phyloP scores from a whole-genome alignment of 2,888 invertebrate species.

The Crematogaster levior region DNA sequence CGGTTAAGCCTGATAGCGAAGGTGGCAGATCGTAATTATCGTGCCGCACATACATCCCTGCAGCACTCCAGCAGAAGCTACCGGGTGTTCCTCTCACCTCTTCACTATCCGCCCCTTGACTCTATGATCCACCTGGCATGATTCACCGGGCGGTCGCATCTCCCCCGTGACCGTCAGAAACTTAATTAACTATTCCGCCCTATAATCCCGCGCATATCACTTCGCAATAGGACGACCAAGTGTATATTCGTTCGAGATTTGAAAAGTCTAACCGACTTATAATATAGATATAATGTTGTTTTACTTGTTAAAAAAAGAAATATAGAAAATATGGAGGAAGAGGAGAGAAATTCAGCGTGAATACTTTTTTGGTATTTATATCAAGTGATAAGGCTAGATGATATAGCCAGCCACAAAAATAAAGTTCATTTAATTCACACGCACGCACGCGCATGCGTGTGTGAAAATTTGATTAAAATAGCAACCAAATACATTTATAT shows the following conservation, averaged over 20 bases:
- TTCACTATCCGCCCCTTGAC: conserved; percentile 29
- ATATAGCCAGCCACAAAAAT: background rate
- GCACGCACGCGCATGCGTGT: no score
- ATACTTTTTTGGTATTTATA: background rate
- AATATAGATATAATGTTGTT: conserved; percentile 11
- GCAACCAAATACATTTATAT: background rate
- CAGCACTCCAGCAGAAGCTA: conserved; percentile 31
- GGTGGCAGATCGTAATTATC: conserved; percentile 77
- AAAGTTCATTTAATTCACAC: background rate
- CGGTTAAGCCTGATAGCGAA: conserved; percentile 61
- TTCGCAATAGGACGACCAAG: conserved; percentile 30
- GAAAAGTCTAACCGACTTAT: conserved; percentile 22
- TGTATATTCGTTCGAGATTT: conserved; percentile 49
- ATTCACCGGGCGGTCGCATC: conserved; percentile 77
- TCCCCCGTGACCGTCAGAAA: conserved; percentile 79
- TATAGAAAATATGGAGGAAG: background rate
- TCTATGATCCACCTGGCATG: conserved; percentile 68
- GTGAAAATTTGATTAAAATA: background rate
- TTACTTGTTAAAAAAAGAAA: conserved; percentile 10
- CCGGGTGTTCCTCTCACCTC: conserved; percentile 17
- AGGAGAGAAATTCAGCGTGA: background rate
- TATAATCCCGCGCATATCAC: conserved; percentile 73
- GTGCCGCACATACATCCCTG: conserved; percentile 61
- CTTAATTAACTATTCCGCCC: conserved; percentile 82
- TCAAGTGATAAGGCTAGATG: background rate